Base-by-base conservation (phyloP, 2,888 invertebrate species). In the Gibbula magus region DNA sequence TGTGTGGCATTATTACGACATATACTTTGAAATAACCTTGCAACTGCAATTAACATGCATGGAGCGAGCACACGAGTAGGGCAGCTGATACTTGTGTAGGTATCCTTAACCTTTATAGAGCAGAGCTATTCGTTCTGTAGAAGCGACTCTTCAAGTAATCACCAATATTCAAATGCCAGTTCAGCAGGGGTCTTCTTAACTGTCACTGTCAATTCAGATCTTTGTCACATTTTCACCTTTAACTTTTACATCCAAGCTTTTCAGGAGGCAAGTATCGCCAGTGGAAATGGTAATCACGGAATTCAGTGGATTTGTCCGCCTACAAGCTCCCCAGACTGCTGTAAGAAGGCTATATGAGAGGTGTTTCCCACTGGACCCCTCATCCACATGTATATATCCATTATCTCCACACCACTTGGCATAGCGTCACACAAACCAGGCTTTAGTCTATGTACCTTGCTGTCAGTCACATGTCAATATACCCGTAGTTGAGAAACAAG, bases 221-320 rank as follows among this genome's bases (percentile, higher is more conserved):
- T 29, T 61, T 61, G 61, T 61, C 61, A 61, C 29, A 45, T 61
- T 29, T 61, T 61, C 61, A 61, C 61, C 61, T 61, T 61, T 61
- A 61, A 22, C 61, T 61, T 61, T 61, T 61, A 61, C 29, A 32
- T 61, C 61, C 61, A 22, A 22, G 22, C 29, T 29, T 29, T 61
- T 61, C 16, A 22, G 25, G 25, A 45, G 45, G 45, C 45, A 45
- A 45, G 45, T 45, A 45, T 45, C 45, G 45, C 45, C 45, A 45
- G 45, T 45, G 45, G 45, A 45, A 45, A 45, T 45, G 45, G 45
- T 45, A 45, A 45, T 45, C 45, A 45, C 45, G 13, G 45, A 45
- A 45, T 45, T 45, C 45, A 45, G 10, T 45, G 45, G 45, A 45
- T 45, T 45, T 45, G 45, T 45, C 45, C 45, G 45, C 45, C 45